Evolutionary conservation across 2,797 vertebrate genomes (phyloP), one percentile per base, ranked within the genome.

Genomic region (Dermochelys coriacea): DNA sequence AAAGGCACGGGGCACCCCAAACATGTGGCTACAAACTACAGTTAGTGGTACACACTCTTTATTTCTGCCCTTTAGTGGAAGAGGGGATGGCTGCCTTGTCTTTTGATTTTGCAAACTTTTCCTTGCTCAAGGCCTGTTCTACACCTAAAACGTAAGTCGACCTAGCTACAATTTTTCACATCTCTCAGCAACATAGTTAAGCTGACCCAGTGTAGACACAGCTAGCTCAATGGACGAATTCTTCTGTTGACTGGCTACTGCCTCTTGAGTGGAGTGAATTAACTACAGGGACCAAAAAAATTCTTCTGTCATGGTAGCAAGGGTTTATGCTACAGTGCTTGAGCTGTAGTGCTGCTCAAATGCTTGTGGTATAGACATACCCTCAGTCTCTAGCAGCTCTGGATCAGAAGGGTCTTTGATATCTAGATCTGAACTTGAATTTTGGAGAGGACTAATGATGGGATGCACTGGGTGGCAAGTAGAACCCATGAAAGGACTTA

Each of bases 41-140:
- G 55, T n/a, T 25, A 25, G 74, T 5, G 74, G 49, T 4, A 74
- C 12, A 54, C 51, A 75, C 29, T 79, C 78, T 91, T 93, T 80
- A 27, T 55, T 31, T 71, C 52, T 75, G 2, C 49, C 77, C 49
- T 34, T 18, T 79, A 6, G 9, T n/a, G 31, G 5, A 79, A n/a
- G 77, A 29, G 29, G 52, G 49, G 31, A 31, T 1, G 18, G 18
- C 25, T 71, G 0, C 9, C 12, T 77, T 21, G 15, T 23, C 7
- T 61, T 51, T 88, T 19, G 7, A 25, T 64, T 45, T 41, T 71
- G 59, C 80, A 77, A 87, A 3, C 78, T 80, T 4, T 75, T 25
- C 61, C 34, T 68, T 68, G 18, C 18, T 68, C 34, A n/a, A 68
- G 34, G n/a, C 61, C 8, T 37, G 18, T 68, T 68, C 18, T 37